Conservation (phyloP, 2,888 invertebrate species). For the Thysanoteuthis rhombus region DNA sequence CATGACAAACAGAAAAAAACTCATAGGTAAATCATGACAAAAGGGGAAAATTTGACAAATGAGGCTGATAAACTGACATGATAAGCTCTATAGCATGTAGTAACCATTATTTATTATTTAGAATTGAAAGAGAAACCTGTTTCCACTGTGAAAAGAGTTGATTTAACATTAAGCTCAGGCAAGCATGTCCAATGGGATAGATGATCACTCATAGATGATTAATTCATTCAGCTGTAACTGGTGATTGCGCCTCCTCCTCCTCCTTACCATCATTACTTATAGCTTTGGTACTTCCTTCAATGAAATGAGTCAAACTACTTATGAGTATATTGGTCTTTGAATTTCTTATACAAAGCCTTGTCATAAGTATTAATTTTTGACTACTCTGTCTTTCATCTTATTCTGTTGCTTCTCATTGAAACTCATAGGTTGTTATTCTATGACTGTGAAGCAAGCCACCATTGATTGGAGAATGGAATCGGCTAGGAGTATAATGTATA, state of each 20-base stretch:
- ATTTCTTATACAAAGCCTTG: neutral
- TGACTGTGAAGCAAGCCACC: neutral
- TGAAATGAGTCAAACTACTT: neutral
- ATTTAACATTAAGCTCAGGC: neutral
- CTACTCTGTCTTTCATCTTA: neutral
- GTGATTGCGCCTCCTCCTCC: neutral
- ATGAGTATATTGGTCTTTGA: neutral
- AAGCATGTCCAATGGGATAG: neutral
- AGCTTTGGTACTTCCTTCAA: neutral
- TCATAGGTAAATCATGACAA: neutral
- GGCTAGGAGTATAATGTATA: neutral
- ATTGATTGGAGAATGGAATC: no score
- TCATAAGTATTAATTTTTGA: neutral
- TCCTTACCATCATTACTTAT: neutral
- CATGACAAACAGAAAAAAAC: no score
- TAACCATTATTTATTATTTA: neutral
- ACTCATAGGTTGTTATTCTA: neutral
- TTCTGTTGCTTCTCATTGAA: neutral
- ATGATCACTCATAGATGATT: neutral
- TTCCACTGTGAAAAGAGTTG: neutral
- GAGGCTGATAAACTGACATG: neutral
- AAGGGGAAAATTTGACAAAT: neutral
- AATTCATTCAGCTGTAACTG: neutral
- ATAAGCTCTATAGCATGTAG: no score
- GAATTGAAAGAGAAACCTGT: neutral